Evolutionary conservation across 2,113 vertebrate genomes (phyloP).

Genomic region (Chionomys nivalis): DNA sequence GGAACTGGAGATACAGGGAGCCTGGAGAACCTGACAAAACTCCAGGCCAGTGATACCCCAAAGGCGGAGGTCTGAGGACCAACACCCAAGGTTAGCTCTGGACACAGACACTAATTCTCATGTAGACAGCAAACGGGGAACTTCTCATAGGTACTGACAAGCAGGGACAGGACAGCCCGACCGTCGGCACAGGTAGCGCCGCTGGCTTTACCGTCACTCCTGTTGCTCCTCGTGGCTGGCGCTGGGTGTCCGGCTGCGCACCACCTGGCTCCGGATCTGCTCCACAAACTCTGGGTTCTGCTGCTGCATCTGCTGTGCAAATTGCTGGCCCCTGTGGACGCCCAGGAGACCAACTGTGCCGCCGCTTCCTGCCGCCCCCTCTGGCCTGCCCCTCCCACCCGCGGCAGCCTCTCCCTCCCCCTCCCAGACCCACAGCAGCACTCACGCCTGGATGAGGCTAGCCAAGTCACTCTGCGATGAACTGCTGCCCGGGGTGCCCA

Average conservation of each 20-base stretch:
- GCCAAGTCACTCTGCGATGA: conserved; percentile 90
- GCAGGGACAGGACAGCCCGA: background rate
- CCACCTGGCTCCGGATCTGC: conserved; percentile 95
- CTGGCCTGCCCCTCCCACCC: background rate
- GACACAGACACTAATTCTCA: background rate
- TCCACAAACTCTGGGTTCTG: conserved; percentile 97
- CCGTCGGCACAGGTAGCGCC: background rate
- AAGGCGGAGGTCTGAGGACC: too few species aligned
- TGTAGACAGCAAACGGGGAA: background rate
- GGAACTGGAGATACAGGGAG: background rate
- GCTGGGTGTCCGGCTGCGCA: conserved; percentile 94
- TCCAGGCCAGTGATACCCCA: background rate
- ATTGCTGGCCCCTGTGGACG: conserved; percentile 93
- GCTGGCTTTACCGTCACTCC: conserved; percentile 74
- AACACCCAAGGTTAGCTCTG: background rate
- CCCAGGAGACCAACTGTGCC: background rate
- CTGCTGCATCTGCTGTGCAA: conserved; percentile 98
- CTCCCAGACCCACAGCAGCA: background rate
- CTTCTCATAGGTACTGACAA: background rate
- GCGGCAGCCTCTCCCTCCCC: background rate
- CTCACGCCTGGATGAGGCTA: conserved; percentile 97
- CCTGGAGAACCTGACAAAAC: background rate
- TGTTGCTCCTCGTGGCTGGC: conserved; percentile 94
- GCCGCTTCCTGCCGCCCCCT: too few species aligned
- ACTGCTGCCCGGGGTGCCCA: conserved; percentile 83